Percentiles rank a stretch among this genome's conserved stretches.
Evolutionary conservation across 2,888 invertebrate species (phyloP).

Genomic region (Tenthredo livida): DNA sequence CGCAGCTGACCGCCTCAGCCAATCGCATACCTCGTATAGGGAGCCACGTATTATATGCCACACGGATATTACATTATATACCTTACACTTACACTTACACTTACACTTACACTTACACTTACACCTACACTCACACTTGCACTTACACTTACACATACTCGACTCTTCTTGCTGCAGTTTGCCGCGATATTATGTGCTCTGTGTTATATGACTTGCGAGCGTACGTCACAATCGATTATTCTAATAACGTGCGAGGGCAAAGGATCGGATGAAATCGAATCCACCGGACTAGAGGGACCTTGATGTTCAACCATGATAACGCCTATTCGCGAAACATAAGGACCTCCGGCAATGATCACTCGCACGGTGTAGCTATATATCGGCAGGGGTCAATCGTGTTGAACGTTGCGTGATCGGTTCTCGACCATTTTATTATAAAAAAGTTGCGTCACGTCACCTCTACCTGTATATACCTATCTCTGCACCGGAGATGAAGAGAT

Average conservation of each 20-base stretch:
- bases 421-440: neutral
- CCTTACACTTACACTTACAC: neutral
- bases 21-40: conserved; percentile 19
- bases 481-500: conserved; percentile 1
- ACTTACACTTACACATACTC: neutral
- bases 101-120: neutral
- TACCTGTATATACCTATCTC: too few relatives aligned
- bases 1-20: conserved; percentile 56
- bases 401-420: conserved; percentile 8
- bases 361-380: neutral
- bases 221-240: conserved; percentile 47
- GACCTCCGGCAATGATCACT: conserved; percentile 34
- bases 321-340: conserved; percentile 6
- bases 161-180: neutral
- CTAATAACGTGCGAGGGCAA: conserved; percentile 45
- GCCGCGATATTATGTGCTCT: conserved; percentile 18
- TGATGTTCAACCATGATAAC: conserved; percentile 35
- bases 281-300: conserved; percentile 25
- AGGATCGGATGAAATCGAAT: conserved; percentile 47
- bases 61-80: neutral
- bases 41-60: conserved; percentile 2
- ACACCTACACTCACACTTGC: too few relatives aligned
- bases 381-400: conserved; percentile 17
- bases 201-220: conserved; percentile 9
- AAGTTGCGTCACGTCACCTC: conserved; percentile 3